Base-by-base conservation (phyloP, 2,888 invertebrate genomes). In the Bibio marci region DNA sequence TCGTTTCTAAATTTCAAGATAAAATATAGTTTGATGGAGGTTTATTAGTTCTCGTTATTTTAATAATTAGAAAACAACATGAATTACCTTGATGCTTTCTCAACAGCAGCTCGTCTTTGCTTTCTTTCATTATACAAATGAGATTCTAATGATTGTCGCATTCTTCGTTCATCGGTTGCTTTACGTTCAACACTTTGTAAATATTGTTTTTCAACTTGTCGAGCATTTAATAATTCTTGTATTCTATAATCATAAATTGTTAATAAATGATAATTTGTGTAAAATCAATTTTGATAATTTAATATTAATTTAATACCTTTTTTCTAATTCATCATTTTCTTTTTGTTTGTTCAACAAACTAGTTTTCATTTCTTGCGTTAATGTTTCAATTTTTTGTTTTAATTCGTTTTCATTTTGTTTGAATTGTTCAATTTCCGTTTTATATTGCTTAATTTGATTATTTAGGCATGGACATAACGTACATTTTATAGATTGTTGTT, bases 241-340 rank as follows among this genome's bases (percentile, higher is more conserved):
- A 90, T 46, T 35, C 45, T 46, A 32, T 12, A 34, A 22, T 2
- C 11, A 32, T 11, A 31, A 13, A 30, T 36, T 36, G 37, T 31
- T 14, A 38, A 19, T 34, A 32, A 33, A 25, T 30, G 14, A 30
- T 31, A 18, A n/a, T n/a, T n/a, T n/a, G n/a, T n/a, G n/a, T n/a
- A n/a, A n/a, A n/a, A n/a, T n/a, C 12, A 22, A 22, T 22, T 22
- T 6, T 22, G 8, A 22, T 11, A 11, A 25, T 3, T 14, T 31
- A 37, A 35, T 34, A 43, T 18, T n/a, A 2, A 22, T 28, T 13
- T 13, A 26, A 30, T 51, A 79, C 78, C 82, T 82, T 57, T 77
- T 78, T 57, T 91, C 90, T 50, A 91, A 65, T 55, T 81, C 80
- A 51, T 90, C 88, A 57, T 88, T 80, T 55, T 87, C 86, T 55